Evolutionary conservation across 2,113 vertebrate genomes (phyloP), one percentile per base, ranked within the genome.

Genomic region (Coregonus clupeaformis): DNA sequence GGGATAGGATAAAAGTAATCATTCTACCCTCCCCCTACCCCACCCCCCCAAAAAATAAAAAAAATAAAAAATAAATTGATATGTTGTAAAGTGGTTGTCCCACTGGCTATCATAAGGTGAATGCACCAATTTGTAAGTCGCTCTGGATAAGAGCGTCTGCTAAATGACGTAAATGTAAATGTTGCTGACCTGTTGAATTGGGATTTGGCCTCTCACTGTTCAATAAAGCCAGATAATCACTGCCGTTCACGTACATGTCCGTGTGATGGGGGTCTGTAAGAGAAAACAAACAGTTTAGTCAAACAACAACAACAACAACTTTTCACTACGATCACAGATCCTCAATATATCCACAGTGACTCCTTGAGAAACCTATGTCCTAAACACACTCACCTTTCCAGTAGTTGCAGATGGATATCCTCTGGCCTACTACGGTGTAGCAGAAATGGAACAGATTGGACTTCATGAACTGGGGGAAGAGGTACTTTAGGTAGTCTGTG

Each of bases 351-450:
- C 49, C 14, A 52, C 16, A 14, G 12, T 52, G 16, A 52, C 3
- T 18, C 49, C 3, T 52, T 52, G 16, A 16, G 49, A 16, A 18
- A 16, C 13, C 36, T 42, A 42, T 7, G 49, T 52, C 49, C 49
- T 5, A 24, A 27, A 27, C 27, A 25, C 62, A 64, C 94, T 93
- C 84, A 97, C 96, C 96, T 0, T 97, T 97, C 96, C 96, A 97
- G 85, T 96, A 97, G 89, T 97, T 97, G 84, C 96, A 97, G 90
- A 97, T 96, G 73, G 96, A 97, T 69, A 96, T 89, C 71, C 78
- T 85, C 80, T 94, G 93, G 1, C 93, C 93, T 1, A 92, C 5
- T 1, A 63, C 80, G 0, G 93, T 96, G 71, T 97, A 97, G 83
- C 96, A 97, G 42, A 97, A 32, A 74, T 93, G 93, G 75, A 90